phyloP scores from a whole-genome alignment of 2,797 vertebrate species.

The Zonotrichia albicollis region DNA sequence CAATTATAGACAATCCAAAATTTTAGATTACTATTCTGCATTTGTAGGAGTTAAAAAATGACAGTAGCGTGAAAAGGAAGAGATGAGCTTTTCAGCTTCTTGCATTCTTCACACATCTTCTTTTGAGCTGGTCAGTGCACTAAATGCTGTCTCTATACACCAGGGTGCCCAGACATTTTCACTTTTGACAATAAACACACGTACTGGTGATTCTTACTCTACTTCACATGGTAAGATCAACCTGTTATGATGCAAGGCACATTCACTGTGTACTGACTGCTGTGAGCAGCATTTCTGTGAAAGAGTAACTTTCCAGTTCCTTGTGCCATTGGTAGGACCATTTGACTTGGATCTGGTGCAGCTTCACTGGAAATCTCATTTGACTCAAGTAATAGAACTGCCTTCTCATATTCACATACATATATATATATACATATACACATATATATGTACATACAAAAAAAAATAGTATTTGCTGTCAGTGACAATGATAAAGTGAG shows the following conservation, averaged over 20 bases:
- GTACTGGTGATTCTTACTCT: not conserved
- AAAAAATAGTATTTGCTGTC: not conserved
- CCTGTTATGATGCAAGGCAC: not conserved
- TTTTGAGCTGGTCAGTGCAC: not conserved
- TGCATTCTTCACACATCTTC: not conserved
- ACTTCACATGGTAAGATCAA: not conserved
- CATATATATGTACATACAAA: not conserved
- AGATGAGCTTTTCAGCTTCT: not conserved
- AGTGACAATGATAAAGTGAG: not conserved
- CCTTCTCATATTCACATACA: not conserved
- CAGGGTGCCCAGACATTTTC: not conserved
- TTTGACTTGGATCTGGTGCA: not conserved
- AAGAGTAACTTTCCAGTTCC: not conserved
- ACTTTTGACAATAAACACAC: not conserved
- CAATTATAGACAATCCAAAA: not conserved
- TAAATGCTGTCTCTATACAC: not conserved
- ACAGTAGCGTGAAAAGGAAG: not conserved
- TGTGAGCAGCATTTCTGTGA: not conserved
- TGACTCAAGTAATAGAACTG: not conserved
- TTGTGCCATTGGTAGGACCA: not conserved
- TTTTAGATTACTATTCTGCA: not conserved
- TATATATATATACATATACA: fast-evolving
- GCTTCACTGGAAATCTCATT: not conserved
- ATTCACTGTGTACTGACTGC: not conserved
- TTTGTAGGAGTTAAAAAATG: not conserved